Base-by-base conservation (phyloP, 2,113 vertebrate species). In the Hippocampus comes region DNA sequence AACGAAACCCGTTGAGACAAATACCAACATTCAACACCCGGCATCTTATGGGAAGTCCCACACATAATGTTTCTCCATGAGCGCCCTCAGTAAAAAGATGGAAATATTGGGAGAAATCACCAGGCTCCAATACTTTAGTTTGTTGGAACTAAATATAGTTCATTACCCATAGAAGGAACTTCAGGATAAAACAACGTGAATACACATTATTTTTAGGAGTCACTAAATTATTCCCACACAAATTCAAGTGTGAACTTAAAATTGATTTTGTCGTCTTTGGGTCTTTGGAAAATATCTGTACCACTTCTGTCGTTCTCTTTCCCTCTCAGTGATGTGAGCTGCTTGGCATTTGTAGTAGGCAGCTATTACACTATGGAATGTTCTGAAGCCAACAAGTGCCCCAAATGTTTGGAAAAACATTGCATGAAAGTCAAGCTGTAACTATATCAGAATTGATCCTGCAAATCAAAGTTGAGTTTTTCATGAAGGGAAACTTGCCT, bases 321-420 rank as follows among this genome's bases (percentile, higher is more conserved):
- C 55, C 73, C 66, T 68, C 41, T 73, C 38, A 63, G 78, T 80
- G 82, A 90, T 87, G 78, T 77, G 82, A 84, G 77, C 84, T 79
- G 74, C 65, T 72, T 87, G 86, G 88, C 81, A 88, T 88, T 65
- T 69, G 67, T 85, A 64, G 75, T 79, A 79, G 81, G 79, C 78
- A 77, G 78, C 73, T 76, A 85, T 91, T 85, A 91, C 85, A 82
- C 71, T 78, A 87, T 88, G 86, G 87, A 87, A 89, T 71, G 42
- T 78, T 46, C 4, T 25, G 41, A 64, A 70, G 86, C 77, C 78
- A 82, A 83, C 70, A 68, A 59, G 70, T 77, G 73, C 68, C 68
- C 65, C 30, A 75, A 56, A 64, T 34, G 53, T 76, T 78, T 84
- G 75, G 82, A 89, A 86, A 86, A 75, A 55, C 49, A 57, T 68